These are phyloP conservation scores for Iphiclides podalirius DNA, from an alignment of 2,888 invertebrate species.

Conservation along the genomic window DNA sequence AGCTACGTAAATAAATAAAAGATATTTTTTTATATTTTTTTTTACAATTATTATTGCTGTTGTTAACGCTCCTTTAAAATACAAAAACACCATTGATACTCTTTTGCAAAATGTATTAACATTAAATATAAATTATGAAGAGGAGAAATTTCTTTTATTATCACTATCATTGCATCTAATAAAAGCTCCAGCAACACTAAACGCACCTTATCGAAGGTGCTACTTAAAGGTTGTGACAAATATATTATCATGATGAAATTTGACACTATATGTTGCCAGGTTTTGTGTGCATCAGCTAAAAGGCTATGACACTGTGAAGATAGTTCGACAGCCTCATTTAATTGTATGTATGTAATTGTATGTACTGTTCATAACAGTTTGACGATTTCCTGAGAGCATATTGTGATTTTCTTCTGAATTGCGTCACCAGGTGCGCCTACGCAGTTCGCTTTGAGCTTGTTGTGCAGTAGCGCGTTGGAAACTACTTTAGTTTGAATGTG, in stretches of 20 bases:
- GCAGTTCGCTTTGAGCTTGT: slow-evolving; percentile 61
- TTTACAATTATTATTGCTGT: slow-evolving; percentile 21
- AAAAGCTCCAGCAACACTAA: slow-evolving; percentile 13
- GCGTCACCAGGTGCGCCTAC: slow-evolving; percentile 44
- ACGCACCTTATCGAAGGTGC: background rate
- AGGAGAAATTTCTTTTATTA: slow-evolving; percentile 7
- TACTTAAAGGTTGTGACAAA: background rate
- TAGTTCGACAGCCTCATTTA: slow-evolving; percentile 36
- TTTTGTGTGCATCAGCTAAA: background rate
- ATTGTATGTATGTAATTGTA: too few species aligned
- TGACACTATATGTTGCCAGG: slow-evolving; percentile 1
- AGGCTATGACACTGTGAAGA: background rate
- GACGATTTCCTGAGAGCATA: slow-evolving; percentile 68
- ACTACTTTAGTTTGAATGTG: slow-evolving; percentile 63
- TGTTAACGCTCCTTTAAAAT: slow-evolving; percentile 8
- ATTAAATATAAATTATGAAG: slow-evolving; percentile 16
- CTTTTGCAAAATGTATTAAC: slow-evolving; percentile 5
- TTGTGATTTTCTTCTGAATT: slow-evolving; percentile 53
- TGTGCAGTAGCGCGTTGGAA: slow-evolving; percentile 50
- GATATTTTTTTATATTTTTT: slow-evolving; percentile 3
- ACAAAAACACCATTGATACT: slow-evolving; percentile 10
- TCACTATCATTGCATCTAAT: slow-evolving; percentile 2
- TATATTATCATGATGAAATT: background rate
- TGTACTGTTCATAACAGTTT: slow-evolving; percentile 54
- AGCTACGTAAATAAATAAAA: slow-evolving; percentile 12